A percentile compares a stretch with the other conserved stretches of the same genome.
These are phyloP conservation scores for Solea solea DNA, from an alignment of 2,113 vertebrate species.

Conservation along the genomic window DNA sequence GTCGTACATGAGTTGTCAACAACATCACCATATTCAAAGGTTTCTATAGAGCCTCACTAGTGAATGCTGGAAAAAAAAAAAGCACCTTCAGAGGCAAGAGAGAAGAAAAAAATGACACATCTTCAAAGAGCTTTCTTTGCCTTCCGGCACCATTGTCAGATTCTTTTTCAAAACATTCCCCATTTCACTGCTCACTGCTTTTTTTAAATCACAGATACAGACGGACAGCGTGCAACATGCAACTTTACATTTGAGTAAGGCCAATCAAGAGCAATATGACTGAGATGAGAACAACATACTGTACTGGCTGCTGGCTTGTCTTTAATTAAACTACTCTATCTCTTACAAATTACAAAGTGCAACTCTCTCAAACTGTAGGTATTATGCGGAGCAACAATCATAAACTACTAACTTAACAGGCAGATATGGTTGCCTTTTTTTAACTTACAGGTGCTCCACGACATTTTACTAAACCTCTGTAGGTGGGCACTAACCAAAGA, in stretches of 20 bases:
- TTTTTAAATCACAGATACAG: too few relatives aligned
- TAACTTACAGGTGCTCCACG: neutral
- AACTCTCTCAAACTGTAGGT: slow-evolving; percentile 30
- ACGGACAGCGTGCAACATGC: too few relatives aligned
- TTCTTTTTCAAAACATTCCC: slow-evolving; percentile 19
- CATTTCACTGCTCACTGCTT: slow-evolving; percentile 3
- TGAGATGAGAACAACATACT: slow-evolving; percentile 13
- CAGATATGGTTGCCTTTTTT: slow-evolving; percentile 4
- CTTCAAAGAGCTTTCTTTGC: slow-evolving; percentile 42
- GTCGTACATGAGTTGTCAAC: slow-evolving; percentile 31
- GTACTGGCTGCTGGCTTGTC: slow-evolving; percentile 16
- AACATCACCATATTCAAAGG: slow-evolving; percentile 50
- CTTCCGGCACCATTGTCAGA: slow-evolving; percentile 5
- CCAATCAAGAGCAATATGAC: too few relatives aligned
- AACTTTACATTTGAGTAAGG: too few relatives aligned
- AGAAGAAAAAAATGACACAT: slow-evolving; percentile 4
- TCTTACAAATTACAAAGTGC: slow-evolving; percentile 19
- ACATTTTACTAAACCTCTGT: slow-evolving; percentile 31
- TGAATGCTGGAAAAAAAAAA: slow-evolving; percentile 39
- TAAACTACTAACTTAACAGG: slow-evolving; percentile 24
- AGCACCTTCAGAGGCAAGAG: slow-evolving; percentile 11
- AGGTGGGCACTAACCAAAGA: slow-evolving; percentile 18
- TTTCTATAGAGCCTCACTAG: slow-evolving; percentile 17
- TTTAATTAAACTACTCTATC: slow-evolving; percentile 34
- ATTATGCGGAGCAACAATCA: slow-evolving; percentile 19